Evolutionary conservation across 2,113 vertebrate species (phyloP), one percentile per base, ranked within the genome.

Genomic region (Eptesicus fuscus): DNA sequence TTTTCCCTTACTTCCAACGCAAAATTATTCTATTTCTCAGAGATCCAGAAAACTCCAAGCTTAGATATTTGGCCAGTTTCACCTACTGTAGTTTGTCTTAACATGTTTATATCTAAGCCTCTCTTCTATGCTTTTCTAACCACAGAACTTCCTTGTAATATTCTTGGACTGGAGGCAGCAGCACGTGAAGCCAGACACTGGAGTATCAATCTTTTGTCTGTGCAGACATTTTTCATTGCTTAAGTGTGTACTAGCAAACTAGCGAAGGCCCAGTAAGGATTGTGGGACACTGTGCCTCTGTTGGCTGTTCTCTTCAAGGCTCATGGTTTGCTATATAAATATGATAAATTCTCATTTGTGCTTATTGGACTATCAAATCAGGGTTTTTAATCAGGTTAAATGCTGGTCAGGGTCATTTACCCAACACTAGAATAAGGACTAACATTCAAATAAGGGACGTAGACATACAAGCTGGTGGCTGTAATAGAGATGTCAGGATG

Each of bases 41-140:
- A 91, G 44, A 96, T 79, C 44, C 80, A 73, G 89, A 74, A 89
- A 89, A 92, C 30, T 37, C 69, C 25, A 49, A 61, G n/a, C 23
- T 83, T 44, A 67, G 30, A 53, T 49, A 9, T 82, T 74, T 59
- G 56, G 13, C 13, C 1, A 53, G 35, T 79, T 70, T 85, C 14
- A 69, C 12, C 3, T 61, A 56, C 37, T 37, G 18, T 12, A 63
- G 6, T 70, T 85, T 86, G 67, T 77, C 28, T 40, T 83, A 70
- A 59, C 35, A 37, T 22, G 32, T 89, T 67, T 63, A 42, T 71
- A 16, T 59, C 47, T 79, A 65, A 74, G 40, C 25, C 37, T 91
- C 25, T 90, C 13, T 63, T 53, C 44, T 76, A 0, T 85, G 28
- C 37, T 84, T 92, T 56, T 56, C 53, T 86, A 87, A 67, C 20